Percentiles rank a stretch among this genome's conserved stretches.
These are phyloP conservation scores for Alethe castanea DNA, from an alignment of 2,113 vertebrate genomes.

Conservation along the genomic window DNA sequence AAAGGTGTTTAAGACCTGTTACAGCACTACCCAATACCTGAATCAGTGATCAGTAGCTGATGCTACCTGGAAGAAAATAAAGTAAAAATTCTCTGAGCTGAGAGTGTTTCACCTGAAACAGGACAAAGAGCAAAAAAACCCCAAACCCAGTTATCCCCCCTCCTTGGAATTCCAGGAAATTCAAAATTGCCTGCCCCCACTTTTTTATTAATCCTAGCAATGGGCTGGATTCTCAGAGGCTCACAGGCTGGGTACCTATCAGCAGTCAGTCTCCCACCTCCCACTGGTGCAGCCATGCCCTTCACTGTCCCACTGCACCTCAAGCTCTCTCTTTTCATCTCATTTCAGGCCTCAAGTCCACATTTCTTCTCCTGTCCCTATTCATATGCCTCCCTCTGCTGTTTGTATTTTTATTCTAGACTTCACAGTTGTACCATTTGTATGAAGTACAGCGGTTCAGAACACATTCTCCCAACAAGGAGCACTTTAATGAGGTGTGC, in stretches of 20 bases:
- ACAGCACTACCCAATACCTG: background rate
- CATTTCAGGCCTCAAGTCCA: background rate
- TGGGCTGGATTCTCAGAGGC: background rate
- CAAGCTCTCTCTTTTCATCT: background rate
- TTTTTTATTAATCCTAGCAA: background rate
- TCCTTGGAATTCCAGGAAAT: background rate
- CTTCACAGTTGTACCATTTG: background rate
- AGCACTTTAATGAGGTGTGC: background rate
- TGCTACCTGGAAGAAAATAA: background rate
- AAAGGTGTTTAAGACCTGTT: background rate
- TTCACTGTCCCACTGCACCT: accelerated
- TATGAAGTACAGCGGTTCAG: background rate
- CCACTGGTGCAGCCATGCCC: accelerated
- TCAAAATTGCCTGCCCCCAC: background rate
- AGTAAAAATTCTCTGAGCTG: background rate
- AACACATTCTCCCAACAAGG: background rate
- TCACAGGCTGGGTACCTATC: background rate
- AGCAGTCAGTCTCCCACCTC: background rate
- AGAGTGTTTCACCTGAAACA: background rate
- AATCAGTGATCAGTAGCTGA: background rate
- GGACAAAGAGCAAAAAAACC: accelerated
- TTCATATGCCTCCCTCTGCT: background rate
- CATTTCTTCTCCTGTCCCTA: background rate
- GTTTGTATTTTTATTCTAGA: background rate
- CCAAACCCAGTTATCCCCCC: background rate